These are phyloP conservation scores for Dione vanillae DNA, from an alignment of 2,888 invertebrate genomes.

Conservation along the genomic window DNA sequence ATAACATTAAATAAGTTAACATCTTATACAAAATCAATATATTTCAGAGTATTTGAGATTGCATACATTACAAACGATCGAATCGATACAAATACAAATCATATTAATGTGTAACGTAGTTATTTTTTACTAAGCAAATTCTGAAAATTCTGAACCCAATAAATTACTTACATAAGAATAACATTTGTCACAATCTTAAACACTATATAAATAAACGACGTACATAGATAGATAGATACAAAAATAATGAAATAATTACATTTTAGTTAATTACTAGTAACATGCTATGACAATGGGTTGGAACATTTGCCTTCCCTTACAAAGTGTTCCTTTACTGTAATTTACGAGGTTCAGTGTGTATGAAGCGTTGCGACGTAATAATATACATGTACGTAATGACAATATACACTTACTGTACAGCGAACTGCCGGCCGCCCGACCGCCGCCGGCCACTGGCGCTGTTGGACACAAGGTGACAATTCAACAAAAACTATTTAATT, in stretches of 20 bases:
- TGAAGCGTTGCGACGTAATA: constrained; percentile 58
- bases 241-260: background rate
- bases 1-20: constrained; percentile 56
- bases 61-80: constrained; percentile 47
- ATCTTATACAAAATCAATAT: constrained; percentile 47
- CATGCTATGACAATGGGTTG: constrained; percentile 3
- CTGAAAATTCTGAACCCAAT: constrained; percentile 35
- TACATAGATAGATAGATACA: background rate
- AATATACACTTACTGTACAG: constrained; percentile 36
- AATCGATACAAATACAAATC: constrained; percentile 28
- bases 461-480: too few relatives aligned
- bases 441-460: constrained; percentile 8
- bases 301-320: background rate
- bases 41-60: constrained; percentile 57
- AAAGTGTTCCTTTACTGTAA: background rate
- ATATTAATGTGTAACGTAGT: constrained; percentile 12
- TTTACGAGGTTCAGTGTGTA: constrained; percentile 31
- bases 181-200: constrained; percentile 2
- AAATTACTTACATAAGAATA: constrained; percentile 27
- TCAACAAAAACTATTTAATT: too few relatives aligned
- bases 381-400: constrained; percentile 60
- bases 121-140: constrained; percentile 27
- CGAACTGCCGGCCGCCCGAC: constrained; percentile 39
- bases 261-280: background rate
- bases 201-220: background rate